A percentile compares a stretch with the other conserved stretches of the same genome.
phyloP scores from a whole-genome alignment of 2,888 invertebrate genomes.

The Melieria crassipennis region DNA sequence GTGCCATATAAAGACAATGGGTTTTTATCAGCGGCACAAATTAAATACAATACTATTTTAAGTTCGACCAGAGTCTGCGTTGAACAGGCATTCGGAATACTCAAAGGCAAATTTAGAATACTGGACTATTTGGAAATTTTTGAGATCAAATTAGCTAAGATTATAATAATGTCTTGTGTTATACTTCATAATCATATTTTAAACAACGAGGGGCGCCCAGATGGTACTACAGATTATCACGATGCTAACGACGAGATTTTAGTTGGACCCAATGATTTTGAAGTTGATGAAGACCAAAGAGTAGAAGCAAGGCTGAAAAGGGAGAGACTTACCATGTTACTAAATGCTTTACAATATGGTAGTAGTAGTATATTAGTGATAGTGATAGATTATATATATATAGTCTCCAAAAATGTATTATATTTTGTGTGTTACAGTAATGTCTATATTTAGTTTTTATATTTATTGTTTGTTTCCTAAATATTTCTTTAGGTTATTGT shows the following conservation, averaged over 20 bases:
- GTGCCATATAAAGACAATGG: conserved; percentile 37
- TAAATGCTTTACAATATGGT: not conserved
- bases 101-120: not conserved
- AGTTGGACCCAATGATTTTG: too few species aligned
- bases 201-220: not conserved
- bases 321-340: not conserved
- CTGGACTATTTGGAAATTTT: conserved; percentile 1
- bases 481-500: too few species aligned
- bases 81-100: conserved; percentile 1
- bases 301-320: too few species aligned
- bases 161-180: conserved; percentile 29
- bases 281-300: too few species aligned
- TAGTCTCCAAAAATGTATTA: too few species aligned
- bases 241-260: too few species aligned
- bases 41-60: conserved; percentile 31
- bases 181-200: conserved; percentile 26
- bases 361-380: too few species aligned
- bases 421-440: too few species aligned
- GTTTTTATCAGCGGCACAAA: conserved; percentile 30
- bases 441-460: too few species aligned
- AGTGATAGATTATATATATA: too few species aligned
- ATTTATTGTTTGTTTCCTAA: too few species aligned
- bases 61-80: conserved; percentile 37
- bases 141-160: conserved; percentile 19
- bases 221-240: not conserved